Conservation (phyloP, 2,113 vertebrate genomes). For the Dipodomys stephensi region DNA sequence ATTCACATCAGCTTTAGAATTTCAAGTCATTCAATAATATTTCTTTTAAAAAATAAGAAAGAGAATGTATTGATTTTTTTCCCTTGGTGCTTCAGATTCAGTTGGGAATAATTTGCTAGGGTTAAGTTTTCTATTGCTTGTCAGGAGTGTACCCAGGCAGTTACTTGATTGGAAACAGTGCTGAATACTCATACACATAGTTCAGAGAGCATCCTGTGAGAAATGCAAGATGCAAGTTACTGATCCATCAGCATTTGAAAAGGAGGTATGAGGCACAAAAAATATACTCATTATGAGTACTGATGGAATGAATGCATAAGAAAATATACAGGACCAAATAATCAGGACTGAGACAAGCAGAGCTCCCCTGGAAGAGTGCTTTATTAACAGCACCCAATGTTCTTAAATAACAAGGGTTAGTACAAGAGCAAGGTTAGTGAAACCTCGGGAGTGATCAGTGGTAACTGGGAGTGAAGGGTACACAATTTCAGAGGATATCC, state of each 20-base stretch:
- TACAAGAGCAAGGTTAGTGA: not conserved
- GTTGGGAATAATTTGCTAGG: not conserved
- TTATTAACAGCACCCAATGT: not conserved
- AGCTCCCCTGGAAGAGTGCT: rapidly evolving
- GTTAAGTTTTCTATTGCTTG: not conserved
- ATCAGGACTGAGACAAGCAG: not conserved
- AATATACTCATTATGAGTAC: too few relatives aligned
- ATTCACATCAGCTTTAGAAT: not conserved
- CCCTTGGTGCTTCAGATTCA: not conserved
- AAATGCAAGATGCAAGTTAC: not conserved
- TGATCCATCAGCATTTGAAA: not conserved
- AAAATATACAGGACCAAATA: not conserved
- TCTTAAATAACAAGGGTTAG: not conserved
- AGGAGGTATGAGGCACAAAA: not conserved
- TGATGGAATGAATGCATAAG: not conserved
- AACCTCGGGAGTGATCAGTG: too few relatives aligned
- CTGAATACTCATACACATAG: not conserved
- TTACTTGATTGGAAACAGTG: not conserved
- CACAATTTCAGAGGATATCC: not conserved
- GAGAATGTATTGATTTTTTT: not conserved
- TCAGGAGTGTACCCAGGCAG: not conserved
- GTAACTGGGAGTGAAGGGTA: rapidly evolving
- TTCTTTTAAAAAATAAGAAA: not conserved
- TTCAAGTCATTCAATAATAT: not conserved
- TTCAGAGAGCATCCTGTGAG: not conserved